Evolutionary conservation across 2,797 vertebrate species (phyloP), one percentile per base, ranked within the genome.

Genomic region (Aeoliscus strigatus): DNA sequence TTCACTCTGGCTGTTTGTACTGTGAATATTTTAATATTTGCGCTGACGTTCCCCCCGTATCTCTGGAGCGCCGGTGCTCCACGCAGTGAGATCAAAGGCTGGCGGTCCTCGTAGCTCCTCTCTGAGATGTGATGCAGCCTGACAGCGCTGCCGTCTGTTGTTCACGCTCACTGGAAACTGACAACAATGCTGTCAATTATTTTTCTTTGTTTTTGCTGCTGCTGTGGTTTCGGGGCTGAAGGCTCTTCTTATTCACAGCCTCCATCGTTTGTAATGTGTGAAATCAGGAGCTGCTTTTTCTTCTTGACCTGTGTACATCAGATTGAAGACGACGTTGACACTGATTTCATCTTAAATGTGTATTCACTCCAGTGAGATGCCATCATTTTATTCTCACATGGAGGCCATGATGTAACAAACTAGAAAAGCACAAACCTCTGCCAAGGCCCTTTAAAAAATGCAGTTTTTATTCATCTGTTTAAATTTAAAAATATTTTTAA

Each of bases 81-180:
- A 14, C 48, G 33, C 40, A 38, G 58, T 3, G 47, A 45, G 73
- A 84, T 85, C 70, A 85, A 84, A 84, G 71, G 35, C 63, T 60
- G 4, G 36, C 15, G 6, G 50, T 66, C 68, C 60, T 21, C 51
- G 27, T 50, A 64, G 60, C 9, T 49, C 40, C n/a, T 63, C 71
- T 40, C 56, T 39, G 52, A 70, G 67, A 78, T 58, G 17, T 49
- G 75, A 81, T 78, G 62, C 40, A 48, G 42, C 42, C 55, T 81
- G 81, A 78, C 79, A 75, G 80, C 73, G 69, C 60, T 11, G 70
- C n/a, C 67, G 42, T 61, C 58, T 74, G 77, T 70, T 81, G 66
- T 73, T 78, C 32, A n/a, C 50, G 56, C 68, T 46, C 13, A 18
- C 44, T 26, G 52, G 36, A 45, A 53, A 40, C 17, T 47, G n/a